Base-by-base conservation (phyloP, 1,140 invertebrate genomes). In the Ceratina japonica region DNA sequence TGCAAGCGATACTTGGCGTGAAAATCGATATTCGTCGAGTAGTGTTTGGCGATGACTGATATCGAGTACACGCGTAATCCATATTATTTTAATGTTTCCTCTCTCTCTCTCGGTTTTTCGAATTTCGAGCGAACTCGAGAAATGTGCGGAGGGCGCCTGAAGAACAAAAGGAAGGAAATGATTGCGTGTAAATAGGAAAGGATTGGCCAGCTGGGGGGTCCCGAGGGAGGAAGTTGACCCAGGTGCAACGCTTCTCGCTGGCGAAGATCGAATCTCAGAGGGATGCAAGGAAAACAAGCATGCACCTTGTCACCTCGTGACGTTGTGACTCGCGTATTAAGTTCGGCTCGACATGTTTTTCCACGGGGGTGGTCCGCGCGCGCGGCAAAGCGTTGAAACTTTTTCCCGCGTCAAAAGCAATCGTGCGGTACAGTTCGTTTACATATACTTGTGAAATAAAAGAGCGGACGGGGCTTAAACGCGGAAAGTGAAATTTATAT, bases 181-280 rank as follows among this genome's bases (percentile, higher is more conserved):
- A 77, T 69, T 44, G 3, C n/a, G 64, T 49, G 52, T 49, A 22
- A 80, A 49, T 54, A n/a, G 62, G 52, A 82, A 86, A 84, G 86
- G 85, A 87, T 91, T 88, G 66, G 62, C 18, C 13, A 59, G 72
- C 86, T 88, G 91, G 88, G 89, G 80, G 90, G 89, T 87, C 89
- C 56, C 37, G 49, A 72, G 70, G 73, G 81, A 91, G 91, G 91
- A 91, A 92, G 91, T 92, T 92, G 91, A 90, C 86, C 89, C 91
- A 92, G 91, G 90, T 92, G 91, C 82, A 71, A 80, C 66, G 68
- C 74, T 68, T 91, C 89, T 81, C 59, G n/a, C 61, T n/a, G 64
- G 69, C 58, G 58, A 72, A 85, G 72, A 82, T 73, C 80, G 86
- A 83, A 86, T 88, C 88, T 74, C 83, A 83, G 87, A 64, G 84